Evolutionary conservation across 2,888 invertebrate genomes (phyloP).

Genomic region (Ophion costatus): DNA sequence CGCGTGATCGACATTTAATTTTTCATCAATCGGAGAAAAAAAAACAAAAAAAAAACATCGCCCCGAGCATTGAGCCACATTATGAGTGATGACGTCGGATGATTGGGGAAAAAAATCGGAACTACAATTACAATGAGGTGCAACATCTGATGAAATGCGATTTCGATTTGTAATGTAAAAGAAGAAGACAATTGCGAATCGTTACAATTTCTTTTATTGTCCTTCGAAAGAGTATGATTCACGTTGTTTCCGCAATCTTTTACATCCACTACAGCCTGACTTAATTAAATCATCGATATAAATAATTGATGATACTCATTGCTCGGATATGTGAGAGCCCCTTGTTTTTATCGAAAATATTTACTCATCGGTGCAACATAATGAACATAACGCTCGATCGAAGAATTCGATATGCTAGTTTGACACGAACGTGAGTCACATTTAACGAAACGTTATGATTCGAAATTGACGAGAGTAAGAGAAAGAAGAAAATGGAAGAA

Average conservation of each 20-base stretch:
- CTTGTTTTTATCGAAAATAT: background rate
- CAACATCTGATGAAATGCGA: background rate
- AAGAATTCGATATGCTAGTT: background rate
- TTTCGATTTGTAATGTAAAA: background rate
- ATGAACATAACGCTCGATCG: background rate
- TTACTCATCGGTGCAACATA: background rate
- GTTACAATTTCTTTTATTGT: background rate
- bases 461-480: background rate
- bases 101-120: background rate
- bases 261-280: background rate
- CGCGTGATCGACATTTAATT: background rate
- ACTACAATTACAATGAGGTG: background rate
- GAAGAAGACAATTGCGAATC: background rate
- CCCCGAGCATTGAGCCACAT: background rate
- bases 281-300: background rate
- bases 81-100: background rate
- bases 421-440: background rate
- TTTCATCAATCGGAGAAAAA: slow-evolving; percentile 4
- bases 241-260: background rate
- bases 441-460: background rate
- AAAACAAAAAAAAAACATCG: background rate
- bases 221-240: background rate
- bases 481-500: background rate
- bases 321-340: background rate
- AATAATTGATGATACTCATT: background rate